phyloP scores from a whole-genome alignment of 2,797 vertebrate genomes.

The Lithobates sylvaticus region DNA sequence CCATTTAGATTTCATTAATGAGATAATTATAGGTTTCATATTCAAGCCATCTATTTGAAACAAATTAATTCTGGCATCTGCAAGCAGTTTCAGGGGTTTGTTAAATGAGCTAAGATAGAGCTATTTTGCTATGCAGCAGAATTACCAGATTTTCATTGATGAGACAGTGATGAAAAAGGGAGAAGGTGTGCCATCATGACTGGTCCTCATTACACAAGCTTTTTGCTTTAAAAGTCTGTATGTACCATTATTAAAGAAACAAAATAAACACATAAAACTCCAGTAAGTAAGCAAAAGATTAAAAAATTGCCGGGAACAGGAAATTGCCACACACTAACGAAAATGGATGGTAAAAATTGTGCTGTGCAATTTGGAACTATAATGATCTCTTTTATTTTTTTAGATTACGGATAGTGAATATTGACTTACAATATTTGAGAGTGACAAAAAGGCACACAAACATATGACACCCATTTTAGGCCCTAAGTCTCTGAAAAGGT shows the following conservation, averaged over 20 bases:
- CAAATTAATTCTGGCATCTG: constrained; percentile 56
- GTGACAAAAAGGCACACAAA: background rate
- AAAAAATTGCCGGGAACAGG: background rate
- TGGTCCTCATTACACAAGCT: constrained; percentile 19
- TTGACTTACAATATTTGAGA: background rate
- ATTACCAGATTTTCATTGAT: constrained; percentile 37
- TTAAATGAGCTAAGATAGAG: constrained; percentile 56
- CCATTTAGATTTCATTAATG: constrained; percentile 45
- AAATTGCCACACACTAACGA: background rate
- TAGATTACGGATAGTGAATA: background rate
- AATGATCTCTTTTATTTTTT: background rate
- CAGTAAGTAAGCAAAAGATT: background rate
- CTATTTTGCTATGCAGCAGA: constrained; percentile 46
- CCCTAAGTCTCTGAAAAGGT: background rate
- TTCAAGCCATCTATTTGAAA: constrained; percentile 46
- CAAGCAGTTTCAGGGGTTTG: constrained; percentile 50
- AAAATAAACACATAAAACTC: constrained; percentile 10
- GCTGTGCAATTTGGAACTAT: no score
- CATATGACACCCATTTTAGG: background rate
- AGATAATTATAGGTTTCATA: constrained; percentile 54
- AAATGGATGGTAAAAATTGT: no score
- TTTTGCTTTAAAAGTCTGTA: constrained; percentile 7
- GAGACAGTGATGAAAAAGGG: constrained; percentile 41
- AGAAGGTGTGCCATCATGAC: constrained; percentile 30
- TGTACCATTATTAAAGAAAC: constrained; percentile 27